Evolutionary conservation across 2,888 invertebrate species (phyloP).

Genomic region (Synanthedon formicaeformis): DNA sequence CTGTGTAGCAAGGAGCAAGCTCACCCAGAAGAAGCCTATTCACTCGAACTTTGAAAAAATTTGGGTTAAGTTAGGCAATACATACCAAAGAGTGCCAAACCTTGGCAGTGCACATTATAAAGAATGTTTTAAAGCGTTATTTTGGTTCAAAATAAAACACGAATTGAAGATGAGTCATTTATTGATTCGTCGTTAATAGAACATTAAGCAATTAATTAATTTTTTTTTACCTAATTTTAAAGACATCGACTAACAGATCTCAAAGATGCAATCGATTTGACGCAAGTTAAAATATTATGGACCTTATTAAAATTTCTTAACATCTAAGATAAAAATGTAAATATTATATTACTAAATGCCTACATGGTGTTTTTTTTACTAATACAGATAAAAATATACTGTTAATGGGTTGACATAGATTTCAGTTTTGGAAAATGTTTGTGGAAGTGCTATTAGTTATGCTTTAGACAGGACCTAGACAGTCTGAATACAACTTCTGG

Average conservation of each 20-base stretch:
- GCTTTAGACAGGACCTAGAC: not conserved
- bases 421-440: not conserved
- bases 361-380: constrained; percentile 10
- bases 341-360: constrained; percentile 10
- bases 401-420: constrained; percentile 20
- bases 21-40: no score
- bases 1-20: not conserved
- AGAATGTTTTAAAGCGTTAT: not conserved
- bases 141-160: constrained; percentile 36
- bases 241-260: constrained; percentile 49
- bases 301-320: constrained; percentile 11
- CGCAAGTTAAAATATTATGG: constrained; percentile 48
- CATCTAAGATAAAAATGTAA: constrained; percentile 11
- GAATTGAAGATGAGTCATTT: constrained; percentile 57
- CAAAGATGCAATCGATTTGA: constrained; percentile 47
- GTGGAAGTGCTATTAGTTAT: not conserved
- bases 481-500: constrained; percentile 39
- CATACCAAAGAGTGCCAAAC: no score
- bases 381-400: constrained; percentile 14
- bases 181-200: constrained; percentile 54
- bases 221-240: constrained; percentile 33
- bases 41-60: no score
- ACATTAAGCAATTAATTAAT: constrained; percentile 53
- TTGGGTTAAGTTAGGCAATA: no score
- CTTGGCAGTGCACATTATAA: no score